A percentile compares a stretch with the other conserved stretches of the same genome.
Conservation (phyloP, 2,113 vertebrate genomes). For the Ophiodon elongatus region DNA sequence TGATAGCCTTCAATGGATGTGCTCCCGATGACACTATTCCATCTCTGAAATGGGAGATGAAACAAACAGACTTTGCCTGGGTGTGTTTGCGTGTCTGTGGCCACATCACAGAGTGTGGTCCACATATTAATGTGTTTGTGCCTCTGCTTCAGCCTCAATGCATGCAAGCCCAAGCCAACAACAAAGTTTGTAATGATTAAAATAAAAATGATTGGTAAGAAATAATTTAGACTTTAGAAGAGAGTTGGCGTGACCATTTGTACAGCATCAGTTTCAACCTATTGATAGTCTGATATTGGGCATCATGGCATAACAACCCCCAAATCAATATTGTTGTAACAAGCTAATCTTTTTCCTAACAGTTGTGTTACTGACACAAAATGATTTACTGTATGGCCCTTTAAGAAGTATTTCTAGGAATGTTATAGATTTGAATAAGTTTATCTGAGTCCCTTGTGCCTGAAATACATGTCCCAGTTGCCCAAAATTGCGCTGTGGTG, state of each 20-base stretch:
- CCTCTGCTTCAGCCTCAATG: background rate
- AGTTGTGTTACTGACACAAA: background rate
- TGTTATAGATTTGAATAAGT: background rate
- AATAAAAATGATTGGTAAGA: background rate
- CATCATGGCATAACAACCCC: background rate
- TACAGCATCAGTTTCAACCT: background rate
- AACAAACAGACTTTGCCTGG: slow-evolving; percentile 19
- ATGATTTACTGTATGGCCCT: background rate
- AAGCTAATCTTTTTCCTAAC: background rate
- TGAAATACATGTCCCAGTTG: background rate
- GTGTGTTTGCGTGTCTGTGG: slow-evolving; percentile 28
- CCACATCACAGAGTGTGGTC: background rate
- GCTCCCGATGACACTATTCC: slow-evolving; percentile 56
- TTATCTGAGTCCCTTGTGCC: background rate
- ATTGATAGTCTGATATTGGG: background rate
- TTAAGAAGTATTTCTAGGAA: background rate
- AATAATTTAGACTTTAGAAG: background rate
- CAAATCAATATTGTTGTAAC: background rate
- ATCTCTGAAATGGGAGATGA: slow-evolving; percentile 32
- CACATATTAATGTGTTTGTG: slow-evolving; percentile 23
- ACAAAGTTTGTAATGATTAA: background rate
- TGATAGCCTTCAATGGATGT: slow-evolving; percentile 49
- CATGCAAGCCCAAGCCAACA: background rate
- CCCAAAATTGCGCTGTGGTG: background rate
- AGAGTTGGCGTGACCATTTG: background rate